Evolutionary conservation across 2,888 invertebrate species (phyloP).

Genomic region (Micoletzkya japonica): DNA sequence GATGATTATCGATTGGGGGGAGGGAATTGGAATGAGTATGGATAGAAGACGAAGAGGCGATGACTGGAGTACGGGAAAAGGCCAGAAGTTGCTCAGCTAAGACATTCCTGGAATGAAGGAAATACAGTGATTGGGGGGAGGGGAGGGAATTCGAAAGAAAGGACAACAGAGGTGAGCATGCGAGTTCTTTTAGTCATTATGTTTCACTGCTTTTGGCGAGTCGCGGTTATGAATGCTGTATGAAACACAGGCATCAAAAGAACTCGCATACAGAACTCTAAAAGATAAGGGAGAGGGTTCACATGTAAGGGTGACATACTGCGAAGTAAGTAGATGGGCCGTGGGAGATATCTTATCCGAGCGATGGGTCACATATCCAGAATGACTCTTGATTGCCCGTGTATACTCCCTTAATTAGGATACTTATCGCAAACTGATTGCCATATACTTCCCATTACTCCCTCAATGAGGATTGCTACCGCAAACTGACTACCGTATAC

Average conservation of each 20-base stretch:
- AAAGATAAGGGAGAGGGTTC: too few species aligned
- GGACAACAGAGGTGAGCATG: too few species aligned
- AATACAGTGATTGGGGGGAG: too few species aligned
- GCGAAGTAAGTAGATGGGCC: slow-evolving; percentile 16
- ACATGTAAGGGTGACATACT: neutral
- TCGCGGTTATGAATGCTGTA: too few species aligned
- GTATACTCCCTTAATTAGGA: slow-evolving; percentile 18
- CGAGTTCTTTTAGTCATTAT: too few species aligned
- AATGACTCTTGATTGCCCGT: slow-evolving; percentile 13
- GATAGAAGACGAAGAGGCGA: slow-evolving; percentile 27
- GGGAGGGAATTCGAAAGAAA: too few species aligned
- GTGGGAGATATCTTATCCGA: slow-evolving; percentile 20
- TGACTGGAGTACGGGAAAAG: slow-evolving; percentile 28
- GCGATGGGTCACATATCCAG: neutral
- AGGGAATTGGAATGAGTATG: neutral
- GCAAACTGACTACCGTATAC: neutral
- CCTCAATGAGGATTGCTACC: neutral
- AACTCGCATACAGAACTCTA: too few species aligned
- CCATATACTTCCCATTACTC: too few species aligned
- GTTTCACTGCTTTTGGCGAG: too few species aligned
- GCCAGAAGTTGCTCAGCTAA: slow-evolving; percentile 31
- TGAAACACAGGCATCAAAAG: too few species aligned
- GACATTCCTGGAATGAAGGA: slow-evolving; percentile 3
- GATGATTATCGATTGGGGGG: neutral
- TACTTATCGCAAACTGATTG: neutral